Percentiles rank a stretch among this genome's conserved stretches.
Evolutionary conservation across 2,113 vertebrate species (phyloP).

Genomic region (Eudyptes chrysolophus): DNA sequence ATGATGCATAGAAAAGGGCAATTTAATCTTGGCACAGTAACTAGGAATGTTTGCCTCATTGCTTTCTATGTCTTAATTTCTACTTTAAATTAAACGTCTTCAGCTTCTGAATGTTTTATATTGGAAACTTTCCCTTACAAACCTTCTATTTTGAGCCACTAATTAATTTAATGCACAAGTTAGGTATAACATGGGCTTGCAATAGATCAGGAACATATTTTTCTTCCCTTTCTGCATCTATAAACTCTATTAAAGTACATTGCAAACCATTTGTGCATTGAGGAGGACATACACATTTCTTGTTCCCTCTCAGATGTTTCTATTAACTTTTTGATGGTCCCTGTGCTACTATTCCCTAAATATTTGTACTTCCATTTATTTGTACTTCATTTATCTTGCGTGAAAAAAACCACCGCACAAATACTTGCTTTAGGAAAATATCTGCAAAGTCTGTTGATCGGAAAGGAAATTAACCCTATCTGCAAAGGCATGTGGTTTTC

Average conservation of each 20-base stretch:
- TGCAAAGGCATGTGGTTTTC: neutral
- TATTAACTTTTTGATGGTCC: neutral
- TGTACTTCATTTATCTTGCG: neutral
- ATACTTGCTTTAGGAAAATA: neutral
- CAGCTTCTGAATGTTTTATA: conserved; percentile 38
- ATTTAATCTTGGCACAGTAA: conserved; percentile 67
- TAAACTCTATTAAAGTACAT: neutral
- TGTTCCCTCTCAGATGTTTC: neutral
- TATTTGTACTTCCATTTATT: conserved; percentile 22
- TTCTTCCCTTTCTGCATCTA: conserved; percentile 7
- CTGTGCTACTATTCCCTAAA: neutral
- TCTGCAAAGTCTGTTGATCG: neutral
- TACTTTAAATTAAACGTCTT: conserved; percentile 60
- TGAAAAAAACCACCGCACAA: neutral
- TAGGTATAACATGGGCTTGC: conserved; percentile 19
- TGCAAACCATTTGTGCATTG: neutral
- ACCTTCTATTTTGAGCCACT: conserved; percentile 33
- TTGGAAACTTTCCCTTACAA: conserved; percentile 37
- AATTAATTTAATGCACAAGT: conserved; percentile 41
- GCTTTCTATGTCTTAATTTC: conserved; percentile 66
- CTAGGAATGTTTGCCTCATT: conserved; percentile 49
- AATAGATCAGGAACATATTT: conserved; percentile 2
- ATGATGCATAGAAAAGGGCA: conserved; percentile 66
- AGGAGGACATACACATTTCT: neutral
- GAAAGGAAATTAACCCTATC: neutral